Evolutionary conservation across 1,140 invertebrate genomes (phyloP), one percentile per base, ranked within the genome.

Genomic region (Chelonus insularis): DNA sequence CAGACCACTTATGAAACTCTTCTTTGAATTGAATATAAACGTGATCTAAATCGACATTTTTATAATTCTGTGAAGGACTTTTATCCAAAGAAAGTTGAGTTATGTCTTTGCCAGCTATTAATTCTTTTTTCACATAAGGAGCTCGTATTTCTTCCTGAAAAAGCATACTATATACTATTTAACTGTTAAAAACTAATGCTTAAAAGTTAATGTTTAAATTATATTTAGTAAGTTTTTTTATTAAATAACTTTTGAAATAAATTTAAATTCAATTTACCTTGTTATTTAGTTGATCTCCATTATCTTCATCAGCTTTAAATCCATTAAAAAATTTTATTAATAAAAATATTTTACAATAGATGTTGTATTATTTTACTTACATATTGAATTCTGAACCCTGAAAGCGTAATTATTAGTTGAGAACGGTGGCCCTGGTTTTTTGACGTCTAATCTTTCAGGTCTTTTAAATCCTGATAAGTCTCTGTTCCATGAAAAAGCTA

Each of bases 371-470:
- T 25, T 36, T 34, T 7, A 63, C 63, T 60, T 54, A 68, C 69
- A 45, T 21, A 43, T 11, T 7, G 55, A 6, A 16, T 69, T 66
- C 61, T 77, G 72, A 20, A 66, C 70, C 63, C 83, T 80, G 41
- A 86, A 85, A 25, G 81, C 82, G 60, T 81, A 85, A 72, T 86
- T 86, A 73, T 84, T 87, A 1, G 84, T 84, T 52, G 84, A 85
- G 77, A 90, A 88, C 43, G 84, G 86, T 18, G 94, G 93, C 29
- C 94, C 94, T 1, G 94, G 94, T 83, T 96, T 96, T 81, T 96
- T 96, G n/a, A 95, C 93, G 80, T 96, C 94, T 36, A 95, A 84
- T 68, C 94, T 85, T 83, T 95, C 93, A 60, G 87, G 86, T 68
- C 94, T 85, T 65, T 91, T 89, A 78, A 96, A 96, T 25, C 90